These are phyloP conservation scores for Frankliniella fusca DNA, from an alignment of 2,888 invertebrate genomes.

Conservation along the genomic window DNA sequence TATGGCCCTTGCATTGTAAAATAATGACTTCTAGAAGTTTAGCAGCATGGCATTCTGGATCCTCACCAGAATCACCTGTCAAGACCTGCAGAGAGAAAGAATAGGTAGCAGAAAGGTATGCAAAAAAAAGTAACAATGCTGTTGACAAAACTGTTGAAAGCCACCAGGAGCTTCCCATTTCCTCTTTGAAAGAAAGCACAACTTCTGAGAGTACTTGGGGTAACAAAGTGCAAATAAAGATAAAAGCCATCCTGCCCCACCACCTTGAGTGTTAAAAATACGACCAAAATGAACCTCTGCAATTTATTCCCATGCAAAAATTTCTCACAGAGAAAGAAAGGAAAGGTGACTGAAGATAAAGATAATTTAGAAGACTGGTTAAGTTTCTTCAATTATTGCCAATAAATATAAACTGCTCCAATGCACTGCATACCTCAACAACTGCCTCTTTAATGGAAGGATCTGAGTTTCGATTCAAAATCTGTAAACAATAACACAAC, in stretches of 20 bases:
- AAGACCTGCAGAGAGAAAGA: slow-evolving; percentile 51
- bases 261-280: not conserved
- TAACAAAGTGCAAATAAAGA: not conserved
- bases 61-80: slow-evolving; percentile 74
- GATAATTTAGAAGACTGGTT: too few relatives aligned
- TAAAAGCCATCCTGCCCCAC: not conserved
- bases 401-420: not conserved
- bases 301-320: too few relatives aligned
- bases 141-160: not conserved
- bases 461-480: slow-evolving; percentile 20
- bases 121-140: slow-evolving; percentile 12
- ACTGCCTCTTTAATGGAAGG: slow-evolving; percentile 15
- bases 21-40: slow-evolving; percentile 95
- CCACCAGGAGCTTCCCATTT: not conserved
- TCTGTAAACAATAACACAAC: slow-evolving; percentile 14
- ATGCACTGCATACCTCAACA: slow-evolving; percentile 18
- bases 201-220: not conserved
- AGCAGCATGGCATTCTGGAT: slow-evolving; percentile 93
- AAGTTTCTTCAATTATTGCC: not conserved
- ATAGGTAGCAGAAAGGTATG: not conserved
- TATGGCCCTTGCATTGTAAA: slow-evolving; percentile 84
- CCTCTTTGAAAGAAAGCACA: not conserved
- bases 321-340: too few relatives aligned
- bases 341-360: too few relatives aligned
- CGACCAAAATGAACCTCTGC: not conserved